A percentile compares a stretch with the other conserved stretches of the same genome.
phyloP scores from a whole-genome alignment of 2,888 invertebrate species.

The Steromphala cineraria region DNA sequence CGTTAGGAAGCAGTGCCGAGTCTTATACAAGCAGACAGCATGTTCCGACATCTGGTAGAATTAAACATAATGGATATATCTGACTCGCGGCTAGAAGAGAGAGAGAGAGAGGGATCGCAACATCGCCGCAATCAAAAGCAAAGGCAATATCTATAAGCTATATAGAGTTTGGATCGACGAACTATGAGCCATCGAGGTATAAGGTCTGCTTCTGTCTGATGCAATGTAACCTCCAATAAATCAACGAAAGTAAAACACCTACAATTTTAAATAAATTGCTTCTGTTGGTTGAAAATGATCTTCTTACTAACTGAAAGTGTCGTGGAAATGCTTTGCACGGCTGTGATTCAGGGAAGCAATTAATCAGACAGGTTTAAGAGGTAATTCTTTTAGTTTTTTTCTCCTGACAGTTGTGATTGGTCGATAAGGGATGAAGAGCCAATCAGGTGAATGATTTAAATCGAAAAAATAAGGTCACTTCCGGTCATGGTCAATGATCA shows the following conservation, averaged over 20 bases:
- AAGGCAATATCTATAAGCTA: neutral
- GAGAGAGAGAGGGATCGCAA: neutral
- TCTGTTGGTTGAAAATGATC: neutral
- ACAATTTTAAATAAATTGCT: neutral
- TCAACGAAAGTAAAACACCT: too few relatives aligned
- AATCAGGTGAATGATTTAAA: neutral
- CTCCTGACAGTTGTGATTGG: conserved; percentile 10
- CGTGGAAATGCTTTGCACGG: neutral
- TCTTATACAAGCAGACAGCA: neutral
- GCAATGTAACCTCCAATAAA: too few relatives aligned
- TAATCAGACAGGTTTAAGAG: neutral
- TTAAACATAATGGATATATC: neutral
- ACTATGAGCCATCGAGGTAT: too few relatives aligned
- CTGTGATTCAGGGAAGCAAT: neutral
- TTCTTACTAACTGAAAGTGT: neutral
- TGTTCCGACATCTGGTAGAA: neutral
- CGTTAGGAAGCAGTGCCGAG: neutral
- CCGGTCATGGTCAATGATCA: too few relatives aligned
- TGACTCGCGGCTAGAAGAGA: neutral
- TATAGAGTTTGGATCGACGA: neutral
- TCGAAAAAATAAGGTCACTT: neutral
- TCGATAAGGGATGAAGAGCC: neutral
- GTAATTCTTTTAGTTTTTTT: neutral
- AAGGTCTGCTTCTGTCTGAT: too few relatives aligned
- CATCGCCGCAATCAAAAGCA: neutral